Conservation (phyloP, 2,797 vertebrate species). For the Amblyopsis hoosieri region DNA sequence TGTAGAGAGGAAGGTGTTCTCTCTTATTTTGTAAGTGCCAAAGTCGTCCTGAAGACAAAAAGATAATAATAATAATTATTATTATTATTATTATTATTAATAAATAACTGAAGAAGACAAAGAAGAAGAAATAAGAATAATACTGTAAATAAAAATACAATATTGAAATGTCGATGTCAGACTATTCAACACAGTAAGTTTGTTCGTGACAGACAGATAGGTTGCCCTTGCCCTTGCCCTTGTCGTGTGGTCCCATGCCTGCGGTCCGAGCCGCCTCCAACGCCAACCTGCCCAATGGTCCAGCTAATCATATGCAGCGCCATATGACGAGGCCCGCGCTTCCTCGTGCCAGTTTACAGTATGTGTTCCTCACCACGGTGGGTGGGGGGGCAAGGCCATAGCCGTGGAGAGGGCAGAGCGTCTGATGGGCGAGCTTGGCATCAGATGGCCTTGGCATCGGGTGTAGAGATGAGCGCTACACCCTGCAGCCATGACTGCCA, state of each 20-base stretch:
- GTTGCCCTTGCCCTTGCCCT: conserved; percentile 67
- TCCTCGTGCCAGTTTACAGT: conserved; percentile 58
- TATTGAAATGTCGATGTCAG: too few relatives aligned
- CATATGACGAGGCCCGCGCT: conserved; percentile 72
- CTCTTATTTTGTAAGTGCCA: too few relatives aligned
- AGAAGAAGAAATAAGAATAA: too few relatives aligned
- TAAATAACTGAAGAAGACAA: too few relatives aligned
- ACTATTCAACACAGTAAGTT: too few relatives aligned
- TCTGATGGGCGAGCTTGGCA: conserved; percentile 66
- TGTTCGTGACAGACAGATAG: too few relatives aligned
- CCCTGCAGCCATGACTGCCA: conserved; percentile 45
- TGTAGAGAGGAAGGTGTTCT: conserved; percentile 1
- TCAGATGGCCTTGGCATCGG: conserved; percentile 53
- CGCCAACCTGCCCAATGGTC: conserved; percentile 80
- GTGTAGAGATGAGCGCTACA: conserved; percentile 54
- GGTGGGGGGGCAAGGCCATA: background rate
- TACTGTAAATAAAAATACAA: too few relatives aligned
- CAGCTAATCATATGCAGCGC: conserved; percentile 82
- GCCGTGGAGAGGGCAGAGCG: conserved; percentile 27
- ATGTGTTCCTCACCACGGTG: conserved; percentile 56
- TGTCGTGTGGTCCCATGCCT: conserved; percentile 76
- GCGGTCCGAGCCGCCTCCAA: conserved; percentile 59
- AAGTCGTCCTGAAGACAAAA: too few relatives aligned
- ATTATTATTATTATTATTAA: too few relatives aligned
- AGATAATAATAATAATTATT: too few relatives aligned